phyloP scores from a whole-genome alignment of 2,113 vertebrate genomes.

The Calonectris borealis region DNA sequence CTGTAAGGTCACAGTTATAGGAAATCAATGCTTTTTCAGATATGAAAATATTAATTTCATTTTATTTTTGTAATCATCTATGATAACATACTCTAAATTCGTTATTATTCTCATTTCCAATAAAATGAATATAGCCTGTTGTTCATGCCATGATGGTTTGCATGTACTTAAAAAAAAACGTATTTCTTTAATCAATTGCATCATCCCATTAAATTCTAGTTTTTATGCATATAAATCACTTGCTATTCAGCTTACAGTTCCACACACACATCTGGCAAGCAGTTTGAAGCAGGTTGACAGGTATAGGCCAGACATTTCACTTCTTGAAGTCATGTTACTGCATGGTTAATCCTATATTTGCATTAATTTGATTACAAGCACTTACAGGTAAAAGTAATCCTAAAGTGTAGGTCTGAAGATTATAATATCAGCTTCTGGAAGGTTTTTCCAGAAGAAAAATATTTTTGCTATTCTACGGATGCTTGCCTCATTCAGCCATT shows the following conservation, averaged over 20 bases:
- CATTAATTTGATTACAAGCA: conserved; percentile 31
- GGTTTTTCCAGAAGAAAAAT: conserved; percentile 25
- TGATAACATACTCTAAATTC: background rate
- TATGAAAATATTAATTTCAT: background rate
- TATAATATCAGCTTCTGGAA: conserved; percentile 15
- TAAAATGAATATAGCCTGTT: background rate
- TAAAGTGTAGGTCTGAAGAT: background rate
- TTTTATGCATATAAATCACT: background rate
- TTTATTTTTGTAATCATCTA: background rate
- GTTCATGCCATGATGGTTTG: background rate
- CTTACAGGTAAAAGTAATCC: conserved; percentile 45
- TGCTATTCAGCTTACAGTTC: background rate
- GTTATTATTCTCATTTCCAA: background rate
- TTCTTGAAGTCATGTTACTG: conserved; percentile 20
- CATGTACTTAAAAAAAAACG: background rate
- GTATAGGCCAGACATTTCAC: background rate
- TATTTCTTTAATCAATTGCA: background rate
- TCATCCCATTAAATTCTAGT: background rate
- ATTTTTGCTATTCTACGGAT: conserved; percentile 20
- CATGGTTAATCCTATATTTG: conserved; percentile 33
- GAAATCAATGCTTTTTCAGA: background rate
- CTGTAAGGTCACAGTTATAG: background rate
- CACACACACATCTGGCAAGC: background rate
- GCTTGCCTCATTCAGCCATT: conserved; percentile 46
- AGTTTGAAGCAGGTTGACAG: background rate